phyloP scores from a whole-genome alignment of 2,797 vertebrate species.

The Gadopsis marmoratus region DNA sequence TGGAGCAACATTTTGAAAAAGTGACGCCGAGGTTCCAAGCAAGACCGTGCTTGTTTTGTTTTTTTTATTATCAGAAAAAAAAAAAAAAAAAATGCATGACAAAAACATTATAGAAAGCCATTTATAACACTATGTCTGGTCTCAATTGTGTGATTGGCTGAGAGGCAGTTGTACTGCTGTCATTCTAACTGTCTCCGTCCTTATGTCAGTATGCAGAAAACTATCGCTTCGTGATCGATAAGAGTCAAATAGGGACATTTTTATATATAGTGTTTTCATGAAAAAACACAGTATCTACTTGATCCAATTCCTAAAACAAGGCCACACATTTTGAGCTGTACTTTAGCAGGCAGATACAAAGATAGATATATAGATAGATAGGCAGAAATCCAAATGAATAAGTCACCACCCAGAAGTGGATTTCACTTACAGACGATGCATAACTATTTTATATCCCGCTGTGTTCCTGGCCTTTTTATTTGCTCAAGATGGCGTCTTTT shows the following conservation, averaged over 20 bases:
- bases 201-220: constrained; percentile 21
- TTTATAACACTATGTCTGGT: constrained; percentile 53
- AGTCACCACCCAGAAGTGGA: constrained; percentile 79
- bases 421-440: constrained; percentile 81
- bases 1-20: constrained; percentile 73
- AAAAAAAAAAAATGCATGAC: constrained; percentile 38
- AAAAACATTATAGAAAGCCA: constrained; percentile 55
- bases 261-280: constrained; percentile 16
- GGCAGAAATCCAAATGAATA: constrained; percentile 79
- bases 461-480: constrained; percentile 77
- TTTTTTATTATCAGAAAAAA: no score
- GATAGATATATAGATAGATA: constrained; percentile 46
- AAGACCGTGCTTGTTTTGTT: constrained; percentile 22
- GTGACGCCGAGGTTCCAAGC: constrained; percentile 57
- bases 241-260: constrained; percentile 23
- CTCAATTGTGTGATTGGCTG: constrained; percentile 26
- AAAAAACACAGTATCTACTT: constrained; percentile 26
- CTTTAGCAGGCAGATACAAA: constrained; percentile 41
- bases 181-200: constrained; percentile 26
- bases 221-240: constrained; percentile 34
- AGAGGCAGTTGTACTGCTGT: constrained; percentile 34
- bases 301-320: constrained; percentile 45
- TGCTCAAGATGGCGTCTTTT: constrained; percentile 67
- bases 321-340: constrained; percentile 35
- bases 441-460: constrained; percentile 83